These are phyloP conservation scores for Austrolebias charrua DNA, from an alignment of 2,797 vertebrate genomes.

Conservation along the genomic window DNA sequence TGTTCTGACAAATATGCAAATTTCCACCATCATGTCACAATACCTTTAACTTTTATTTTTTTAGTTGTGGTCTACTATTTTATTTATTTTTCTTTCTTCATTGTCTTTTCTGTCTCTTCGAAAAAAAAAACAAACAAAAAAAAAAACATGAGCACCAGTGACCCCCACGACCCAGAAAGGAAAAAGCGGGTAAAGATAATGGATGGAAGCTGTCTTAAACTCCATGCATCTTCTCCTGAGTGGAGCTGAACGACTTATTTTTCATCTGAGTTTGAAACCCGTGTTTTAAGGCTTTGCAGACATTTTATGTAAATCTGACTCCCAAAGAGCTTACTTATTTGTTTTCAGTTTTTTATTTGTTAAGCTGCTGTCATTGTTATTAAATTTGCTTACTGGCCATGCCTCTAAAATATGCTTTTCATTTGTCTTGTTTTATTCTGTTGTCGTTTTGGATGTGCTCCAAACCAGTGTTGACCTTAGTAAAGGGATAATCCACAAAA, in stretches of 20 bases:
- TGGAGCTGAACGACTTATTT: slow-evolving; percentile 24
- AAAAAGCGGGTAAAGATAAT: too few species aligned
- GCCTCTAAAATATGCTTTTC: slow-evolving; percentile 27
- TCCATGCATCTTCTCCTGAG: slow-evolving; percentile 20
- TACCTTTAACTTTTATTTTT: too few species aligned
- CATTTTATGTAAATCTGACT: slow-evolving; percentile 20
- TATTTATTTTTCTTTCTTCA: too few species aligned
- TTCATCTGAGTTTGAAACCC: slow-evolving; percentile 11
- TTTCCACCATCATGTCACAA: too few species aligned
- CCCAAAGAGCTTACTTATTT: slow-evolving; percentile 19
- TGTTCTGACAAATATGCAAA: too few species aligned
- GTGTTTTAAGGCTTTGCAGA: slow-evolving; percentile 20
- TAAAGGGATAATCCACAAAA: slow-evolving; percentile 71
- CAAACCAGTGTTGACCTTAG: slow-evolving; percentile 68
- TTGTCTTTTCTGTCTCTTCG: too few species aligned
- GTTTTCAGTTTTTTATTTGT: slow-evolving; percentile 8
- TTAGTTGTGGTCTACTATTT: too few species aligned
- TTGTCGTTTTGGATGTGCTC: slow-evolving; percentile 54
- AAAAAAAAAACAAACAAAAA: too few species aligned
- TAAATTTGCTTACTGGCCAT: slow-evolving; percentile 44
- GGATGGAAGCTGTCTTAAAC: slow-evolving; percentile 37
- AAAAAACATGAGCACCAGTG: too few species aligned
- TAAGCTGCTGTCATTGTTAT: slow-evolving; percentile 38
- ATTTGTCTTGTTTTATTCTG: slow-evolving; percentile 22
- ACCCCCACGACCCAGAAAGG: too few species aligned